Evolutionary conservation across 2,888 invertebrate species (phyloP).

Genomic region (Nesidiocoris tenuis): DNA sequence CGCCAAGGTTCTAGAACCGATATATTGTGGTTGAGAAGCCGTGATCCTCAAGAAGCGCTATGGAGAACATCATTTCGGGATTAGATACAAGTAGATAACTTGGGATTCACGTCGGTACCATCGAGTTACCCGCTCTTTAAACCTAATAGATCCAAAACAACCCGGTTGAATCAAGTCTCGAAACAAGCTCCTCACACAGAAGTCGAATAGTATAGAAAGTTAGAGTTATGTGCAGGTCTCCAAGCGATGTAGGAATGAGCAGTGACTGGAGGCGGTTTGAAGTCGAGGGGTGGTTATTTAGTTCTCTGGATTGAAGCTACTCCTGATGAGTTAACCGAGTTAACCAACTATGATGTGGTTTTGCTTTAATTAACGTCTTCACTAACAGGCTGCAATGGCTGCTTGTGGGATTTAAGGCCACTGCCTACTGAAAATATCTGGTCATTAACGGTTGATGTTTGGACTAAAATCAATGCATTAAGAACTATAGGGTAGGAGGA

Average conservation of each 20-base stretch:
- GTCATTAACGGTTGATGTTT: not conserved
- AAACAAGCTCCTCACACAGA: not conserved
- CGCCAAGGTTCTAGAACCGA: no score
- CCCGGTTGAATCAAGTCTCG: not conserved
- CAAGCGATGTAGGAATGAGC: not conserved
- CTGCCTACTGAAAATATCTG: not conserved
- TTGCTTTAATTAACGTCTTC: not conserved
- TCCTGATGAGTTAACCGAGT: not conserved
- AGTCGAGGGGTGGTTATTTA: not conserved
- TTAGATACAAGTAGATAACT: not conserved
- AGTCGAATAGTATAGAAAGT: not conserved
- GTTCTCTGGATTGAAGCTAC: not conserved
- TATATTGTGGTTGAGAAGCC: no score
- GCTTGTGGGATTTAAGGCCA: not conserved
- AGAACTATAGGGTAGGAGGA: no score
- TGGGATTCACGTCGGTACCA: not conserved
- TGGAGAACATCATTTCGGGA: not conserved
- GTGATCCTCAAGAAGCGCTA: no score
- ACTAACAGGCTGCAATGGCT: not conserved
- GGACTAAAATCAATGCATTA: no score
- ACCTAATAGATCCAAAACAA: not conserved
- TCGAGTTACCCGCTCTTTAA: not conserved
- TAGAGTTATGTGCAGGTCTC: not conserved
- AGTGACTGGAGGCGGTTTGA: not conserved
- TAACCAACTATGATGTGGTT: not conserved